Percentiles rank a stretch among this genome's conserved stretches.
Evolutionary conservation across 2,113 vertebrate species (phyloP).

Genomic region (Festucalex cinctus): DNA sequence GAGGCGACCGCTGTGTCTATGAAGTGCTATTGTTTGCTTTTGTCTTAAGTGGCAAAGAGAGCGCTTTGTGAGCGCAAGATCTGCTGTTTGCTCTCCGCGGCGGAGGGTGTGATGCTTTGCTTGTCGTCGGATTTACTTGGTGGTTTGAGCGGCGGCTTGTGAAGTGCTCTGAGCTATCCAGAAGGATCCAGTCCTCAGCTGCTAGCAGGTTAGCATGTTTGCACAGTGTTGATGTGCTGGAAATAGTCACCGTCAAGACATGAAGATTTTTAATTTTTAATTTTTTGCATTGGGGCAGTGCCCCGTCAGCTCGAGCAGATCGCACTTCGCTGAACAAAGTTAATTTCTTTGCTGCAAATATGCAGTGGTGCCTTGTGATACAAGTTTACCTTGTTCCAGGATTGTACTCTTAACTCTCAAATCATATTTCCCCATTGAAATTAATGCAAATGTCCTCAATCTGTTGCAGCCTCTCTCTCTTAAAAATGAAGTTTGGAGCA

Average conservation of each 20-base stretch:
- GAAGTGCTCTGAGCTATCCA: background rate
- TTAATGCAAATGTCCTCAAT: background rate
- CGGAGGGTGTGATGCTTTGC: slow-evolving; percentile 61
- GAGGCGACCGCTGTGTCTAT: slow-evolving; percentile 66
- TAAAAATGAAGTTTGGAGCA: background rate
- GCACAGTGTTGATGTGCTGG: slow-evolving; percentile 46
- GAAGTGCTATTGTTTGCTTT: slow-evolving; percentile 67
- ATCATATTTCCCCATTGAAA: background rate
- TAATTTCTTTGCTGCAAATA: background rate
- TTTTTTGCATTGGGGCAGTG: background rate
- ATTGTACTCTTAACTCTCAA: background rate
- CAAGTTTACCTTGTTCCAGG: background rate
- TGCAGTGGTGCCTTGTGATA: background rate
- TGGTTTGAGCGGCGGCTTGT: slow-evolving; percentile 19
- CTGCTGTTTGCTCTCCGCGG: slow-evolving; percentile 62
- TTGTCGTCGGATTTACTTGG: slow-evolving; percentile 59
- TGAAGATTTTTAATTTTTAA: too few species aligned
- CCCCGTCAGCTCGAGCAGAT: background rate
- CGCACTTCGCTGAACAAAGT: background rate
- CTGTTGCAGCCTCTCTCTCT: background rate
- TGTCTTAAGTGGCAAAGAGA: slow-evolving; percentile 54
- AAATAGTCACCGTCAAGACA: slow-evolving; percentile 28
- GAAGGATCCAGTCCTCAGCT: background rate
- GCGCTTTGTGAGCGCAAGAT: slow-evolving; percentile 51
- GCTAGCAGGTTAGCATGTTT: slow-evolving; percentile 48